Evolutionary conservation across 2,888 invertebrate species (phyloP).

Genomic region (Kuschelorhynchus macadamiae): DNA sequence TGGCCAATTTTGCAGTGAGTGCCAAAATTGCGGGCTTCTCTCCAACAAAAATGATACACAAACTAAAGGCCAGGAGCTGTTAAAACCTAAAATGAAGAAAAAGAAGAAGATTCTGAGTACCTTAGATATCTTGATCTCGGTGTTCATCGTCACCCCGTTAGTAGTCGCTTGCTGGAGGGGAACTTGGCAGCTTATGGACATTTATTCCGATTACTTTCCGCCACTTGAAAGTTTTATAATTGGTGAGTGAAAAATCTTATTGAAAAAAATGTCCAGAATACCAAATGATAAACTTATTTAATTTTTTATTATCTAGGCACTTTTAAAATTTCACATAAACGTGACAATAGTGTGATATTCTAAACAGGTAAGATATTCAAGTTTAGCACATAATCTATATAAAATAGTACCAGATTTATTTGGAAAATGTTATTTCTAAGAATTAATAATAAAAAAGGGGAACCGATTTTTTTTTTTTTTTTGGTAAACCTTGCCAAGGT

Average conservation of each 20-base stretch:
- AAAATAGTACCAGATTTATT: no score
- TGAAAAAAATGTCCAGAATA: no score
- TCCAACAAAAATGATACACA: neutral
- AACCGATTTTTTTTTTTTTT: no score
- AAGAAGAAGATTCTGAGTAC: conserved; percentile 53
- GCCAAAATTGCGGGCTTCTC: conserved; percentile 9
- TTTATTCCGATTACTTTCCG: conserved; percentile 70
- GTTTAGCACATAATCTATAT: no score
- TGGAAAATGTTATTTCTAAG: no score
- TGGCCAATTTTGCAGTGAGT: conserved; percentile 31
- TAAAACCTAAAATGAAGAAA: conserved; percentile 20
- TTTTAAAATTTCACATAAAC: no score
- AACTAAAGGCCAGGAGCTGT: conserved; percentile 13
- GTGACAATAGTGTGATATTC: no score
- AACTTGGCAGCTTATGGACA: conserved; percentile 71
- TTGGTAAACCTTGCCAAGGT: no score
- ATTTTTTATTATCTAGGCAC: no score
- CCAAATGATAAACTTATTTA: no score
- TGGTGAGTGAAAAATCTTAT: conserved; percentile 33
- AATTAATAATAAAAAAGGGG: no score
- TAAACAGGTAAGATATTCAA: no score
- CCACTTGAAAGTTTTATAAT: conserved; percentile 69
- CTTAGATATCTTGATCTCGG: conserved; percentile 68
- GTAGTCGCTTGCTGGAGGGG: conserved; percentile 73
- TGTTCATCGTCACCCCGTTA: conserved; percentile 69